Evolutionary conservation across 2,888 invertebrate genomes (phyloP).

Genomic region (Temnothorax rugatulus): DNA sequence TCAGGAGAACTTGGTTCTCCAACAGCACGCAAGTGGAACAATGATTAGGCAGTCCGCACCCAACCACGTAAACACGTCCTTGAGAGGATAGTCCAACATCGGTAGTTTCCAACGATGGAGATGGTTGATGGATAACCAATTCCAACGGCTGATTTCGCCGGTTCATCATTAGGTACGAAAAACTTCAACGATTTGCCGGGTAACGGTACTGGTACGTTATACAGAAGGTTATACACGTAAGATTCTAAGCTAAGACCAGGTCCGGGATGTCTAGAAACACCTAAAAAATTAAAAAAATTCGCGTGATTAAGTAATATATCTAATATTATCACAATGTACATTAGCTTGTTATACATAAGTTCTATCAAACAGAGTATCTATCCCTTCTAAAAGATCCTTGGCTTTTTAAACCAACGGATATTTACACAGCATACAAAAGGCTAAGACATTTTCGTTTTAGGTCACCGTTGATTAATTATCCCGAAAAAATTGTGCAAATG

Average conservation of each 20-base stretch:
- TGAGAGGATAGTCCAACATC: slow-evolving; percentile 96
- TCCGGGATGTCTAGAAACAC: slow-evolving; percentile 92
- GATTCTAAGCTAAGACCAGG: slow-evolving; percentile 95
- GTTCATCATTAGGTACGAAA: slow-evolving; percentile 84
- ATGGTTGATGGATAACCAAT: slow-evolving; percentile 92
- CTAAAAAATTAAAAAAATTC: slow-evolving; percentile 87
- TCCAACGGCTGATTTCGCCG: slow-evolving; percentile 84
- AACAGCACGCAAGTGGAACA: slow-evolving; percentile 98
- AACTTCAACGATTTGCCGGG: slow-evolving; percentile 93
- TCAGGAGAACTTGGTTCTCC: slow-evolving; percentile 98
- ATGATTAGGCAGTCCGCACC: slow-evolving; percentile 96
- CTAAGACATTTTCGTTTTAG: background rate
- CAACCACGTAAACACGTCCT: slow-evolving; percentile 95
- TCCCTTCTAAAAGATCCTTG: background rate
- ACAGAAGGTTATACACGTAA: slow-evolving; percentile 97
- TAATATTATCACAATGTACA: background rate
- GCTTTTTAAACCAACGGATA: background rate
- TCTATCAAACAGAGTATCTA: background rate
- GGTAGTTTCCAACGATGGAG: slow-evolving; percentile 95
- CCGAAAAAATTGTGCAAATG: background rate
- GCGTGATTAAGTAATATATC: background rate
- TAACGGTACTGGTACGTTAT: slow-evolving; percentile 96
- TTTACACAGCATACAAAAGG: background rate
- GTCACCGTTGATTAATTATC: background rate
- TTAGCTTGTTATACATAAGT: background rate